phyloP scores from a whole-genome alignment of 2,113 vertebrate species.

The Edolisoma coerulescens region DNA sequence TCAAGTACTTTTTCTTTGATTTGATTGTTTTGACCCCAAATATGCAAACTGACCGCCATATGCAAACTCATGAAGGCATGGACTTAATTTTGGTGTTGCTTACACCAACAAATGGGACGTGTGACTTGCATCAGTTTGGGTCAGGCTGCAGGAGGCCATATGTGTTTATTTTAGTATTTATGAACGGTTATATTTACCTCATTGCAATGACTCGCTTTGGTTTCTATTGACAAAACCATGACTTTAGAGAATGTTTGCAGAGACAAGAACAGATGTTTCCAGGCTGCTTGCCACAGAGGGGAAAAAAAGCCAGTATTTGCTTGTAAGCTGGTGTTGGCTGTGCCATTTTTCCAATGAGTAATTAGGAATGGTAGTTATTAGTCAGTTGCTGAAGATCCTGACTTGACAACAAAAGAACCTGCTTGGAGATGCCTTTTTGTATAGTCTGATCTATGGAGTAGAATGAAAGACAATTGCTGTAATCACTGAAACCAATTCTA shows the following conservation, averaged over 20 bases:
- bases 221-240: slow-evolving; percentile 56
- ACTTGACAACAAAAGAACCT: background rate
- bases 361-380: background rate
- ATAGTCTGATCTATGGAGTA: background rate
- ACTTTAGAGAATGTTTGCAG: slow-evolving; percentile 47
- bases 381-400: background rate
- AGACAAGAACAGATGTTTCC: slow-evolving; percentile 58
- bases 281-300: slow-evolving; percentile 15
- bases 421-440: background rate
- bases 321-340: background rate
- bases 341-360: slow-evolving; percentile 7
- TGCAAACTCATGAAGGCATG: background rate
- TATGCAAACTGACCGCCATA: background rate
- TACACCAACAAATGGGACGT: background rate
- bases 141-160: slow-evolving; percentile 34
- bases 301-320: background rate
- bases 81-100: background rate
- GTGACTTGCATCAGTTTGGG: background rate
- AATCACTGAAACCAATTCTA: background rate
- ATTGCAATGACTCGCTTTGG: slow-evolving; percentile 37
- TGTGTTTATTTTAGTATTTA: slow-evolving; percentile 58
- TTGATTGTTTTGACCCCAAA: background rate
- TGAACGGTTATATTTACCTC: slow-evolving; percentile 51
- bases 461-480: background rate
- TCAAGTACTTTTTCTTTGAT: background rate